Evolutionary conservation across 1,140 invertebrate genomes (phyloP), one percentile per base, ranked within the genome.

Genomic region (Eubasilissa regina): DNA sequence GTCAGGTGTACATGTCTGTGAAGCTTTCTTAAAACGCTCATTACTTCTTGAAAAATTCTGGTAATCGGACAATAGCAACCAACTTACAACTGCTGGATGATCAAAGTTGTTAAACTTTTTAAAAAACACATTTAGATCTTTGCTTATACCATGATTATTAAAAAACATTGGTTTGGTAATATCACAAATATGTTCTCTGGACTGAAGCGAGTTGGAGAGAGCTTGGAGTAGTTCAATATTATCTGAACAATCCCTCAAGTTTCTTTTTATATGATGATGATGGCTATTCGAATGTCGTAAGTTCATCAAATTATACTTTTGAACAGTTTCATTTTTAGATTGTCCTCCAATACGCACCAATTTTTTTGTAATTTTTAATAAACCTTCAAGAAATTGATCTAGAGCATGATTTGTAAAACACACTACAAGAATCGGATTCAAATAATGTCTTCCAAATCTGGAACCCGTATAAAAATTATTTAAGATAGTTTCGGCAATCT

Each of bases 371-470:
- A 89, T 85, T 15, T 85, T 76, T 7, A 91, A 84, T 11, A 95
- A 89, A 21, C 93, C 94, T 85, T 95, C 92, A 13, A 97, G 86
- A 88, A 97, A 97, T 85, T 97, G 95, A 89, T 97, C 96, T 3
- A 97, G 85, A 0, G 96, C 96, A 86, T 97, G 95, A 85, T 97
- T 97, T 0, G 95, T 97, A 82, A 93, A 96, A 84, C 95, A 96
- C 19, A 97, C 91, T 11, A 97, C 89, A 1, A 97, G 85, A 75
- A 97, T 93, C n/a, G 77, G 77, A 45, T 13, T 44, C 4, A 35
- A 25, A 8, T 17, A 3, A 35, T 1, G 51, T 12, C 12, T 45
- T 4, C 6, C 13, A 17, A 45, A 9, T 4, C 94, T 93, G 6
- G 80, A 55, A 8, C 74, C 0, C 48, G 76, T 55, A 0, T 19